Evolutionary conservation across 2,113 vertebrate species (phyloP).

Genomic region (Brienomyrus longianalis): DNA sequence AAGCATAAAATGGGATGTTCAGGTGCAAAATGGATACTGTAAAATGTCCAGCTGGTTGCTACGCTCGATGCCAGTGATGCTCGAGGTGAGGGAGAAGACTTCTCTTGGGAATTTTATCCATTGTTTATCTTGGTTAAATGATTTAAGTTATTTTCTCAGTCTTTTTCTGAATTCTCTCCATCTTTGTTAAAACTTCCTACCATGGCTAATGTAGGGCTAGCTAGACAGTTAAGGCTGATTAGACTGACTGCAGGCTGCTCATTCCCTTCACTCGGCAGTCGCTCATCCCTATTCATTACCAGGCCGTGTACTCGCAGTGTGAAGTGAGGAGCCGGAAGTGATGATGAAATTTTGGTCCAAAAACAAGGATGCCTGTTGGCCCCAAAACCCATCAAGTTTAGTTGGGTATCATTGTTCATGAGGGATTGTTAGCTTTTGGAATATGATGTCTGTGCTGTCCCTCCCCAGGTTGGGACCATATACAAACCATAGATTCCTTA

Average conservation of each 20-base stretch:
- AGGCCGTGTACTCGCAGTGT: background rate
- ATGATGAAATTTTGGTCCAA: background rate
- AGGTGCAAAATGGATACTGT: background rate
- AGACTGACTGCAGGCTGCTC: background rate
- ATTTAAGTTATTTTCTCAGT: background rate
- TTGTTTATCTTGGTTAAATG: background rate
- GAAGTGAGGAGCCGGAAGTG: background rate
- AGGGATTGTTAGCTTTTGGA: background rate
- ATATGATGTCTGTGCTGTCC: background rate
- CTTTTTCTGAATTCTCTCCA: background rate
- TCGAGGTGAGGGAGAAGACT: background rate
- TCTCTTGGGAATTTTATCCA: background rate
- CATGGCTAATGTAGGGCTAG: background rate
- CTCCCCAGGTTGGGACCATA: conserved; percentile 96
- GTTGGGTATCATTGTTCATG: background rate
- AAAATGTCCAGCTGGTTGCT: background rate
- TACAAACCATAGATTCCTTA: conserved; percentile 99
- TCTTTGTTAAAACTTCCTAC: background rate
- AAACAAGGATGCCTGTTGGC: background rate
- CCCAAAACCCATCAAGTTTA: background rate
- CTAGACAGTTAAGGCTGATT: background rate
- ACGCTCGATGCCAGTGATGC: background rate
- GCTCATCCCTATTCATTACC: background rate
- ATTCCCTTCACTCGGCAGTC: background rate
- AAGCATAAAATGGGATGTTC: background rate